Base-by-base conservation (phyloP, 2,797 vertebrate genomes). In the Percopsis omiscomaycus region DNA sequence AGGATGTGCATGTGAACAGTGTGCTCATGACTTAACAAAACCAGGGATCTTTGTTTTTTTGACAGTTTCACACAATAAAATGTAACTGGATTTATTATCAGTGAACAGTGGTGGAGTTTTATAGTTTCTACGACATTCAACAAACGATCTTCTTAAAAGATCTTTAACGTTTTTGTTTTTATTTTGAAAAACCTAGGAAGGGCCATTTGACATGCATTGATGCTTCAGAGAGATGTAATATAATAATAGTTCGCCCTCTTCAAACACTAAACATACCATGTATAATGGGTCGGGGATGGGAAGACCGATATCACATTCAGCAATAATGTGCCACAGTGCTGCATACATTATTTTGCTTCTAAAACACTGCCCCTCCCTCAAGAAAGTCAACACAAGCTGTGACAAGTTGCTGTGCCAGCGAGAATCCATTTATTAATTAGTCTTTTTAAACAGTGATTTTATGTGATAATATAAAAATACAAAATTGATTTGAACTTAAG, bases 341-440 rank as follows among this genome's bases (percentile, higher is more conserved):
- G 76, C 79, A 52, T 78, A 75, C 87, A 72, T 84, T 70, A 78
- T 81, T 71, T 72, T 74, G 76, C 61, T 71, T 49, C 59, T 46
- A 53, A 79, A 78, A 78, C 74, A 75, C 80, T 2, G 55, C 78
- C 80, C 68, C 74, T 10, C 86, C 85, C 60, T 71, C 15, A 59
- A 61, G n/a, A 83, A 75, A 69, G 71, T 61, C 53, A 3, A 2
- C 68, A 83, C 89, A 76, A 80, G 89, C 85, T 83, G 64, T 46
- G 72, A 89, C 88, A 87, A 75, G 89, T 77, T 53, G 50, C 53
- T 28, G 42, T 59, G 70, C 48, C 42, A 68, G 78, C 68, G 9
- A 53, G 65, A 68, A 51, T 71, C 62, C 53, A 51, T n/a, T 56
- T 61, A 56, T 61, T 75, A 72, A 64, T 56, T 63, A 71, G 68